Evolutionary conservation across 1,140 invertebrate species (phyloP), one percentile per base, ranked within the genome.

Genomic region (Andricus grossulariae): DNA sequence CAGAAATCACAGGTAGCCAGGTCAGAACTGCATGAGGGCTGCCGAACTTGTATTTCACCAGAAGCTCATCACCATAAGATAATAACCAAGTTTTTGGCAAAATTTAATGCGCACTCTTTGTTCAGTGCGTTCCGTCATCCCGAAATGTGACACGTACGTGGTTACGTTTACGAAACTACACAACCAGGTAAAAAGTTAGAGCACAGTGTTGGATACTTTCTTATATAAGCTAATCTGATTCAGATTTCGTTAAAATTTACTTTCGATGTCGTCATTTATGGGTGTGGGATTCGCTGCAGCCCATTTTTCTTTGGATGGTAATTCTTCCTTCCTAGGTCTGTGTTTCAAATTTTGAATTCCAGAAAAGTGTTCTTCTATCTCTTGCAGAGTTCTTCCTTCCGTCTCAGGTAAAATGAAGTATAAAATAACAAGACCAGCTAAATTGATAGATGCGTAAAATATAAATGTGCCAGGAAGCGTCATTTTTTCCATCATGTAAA

Each of bases 361-460:
- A 0, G 94, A 93, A 79, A 94, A 96, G 83, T 96, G 95, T 49
- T 95, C 93, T 79, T 90, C 85, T 49, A 95, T 94, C 89, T 98
- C 96, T 79, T 94, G 93, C 5, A 97, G 89, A 0, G 94, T 94
- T 85, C 95, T 95, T 0, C 95, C 95, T 89, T 98, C 97, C 0
- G 97, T 98, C 92, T 98, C 96, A 2, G 96, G 96, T 57, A 93
- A 80, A 7, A 91, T 86, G 66, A 93, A 93, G 78, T 93, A 94
- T 2, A 95, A 82, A 1, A 91, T 84, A 4, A 93, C 72, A 10
- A 93, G 88, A 5, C 95, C 95, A 5, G 94, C 72, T 72, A 97
- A 93, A 51, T 95, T 91, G 77, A 94, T 92, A 12, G 91, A 86
- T 0, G 93, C 94, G 84, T 96, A 93, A 57, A 96, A 92, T 45